Evolutionary conservation across 2,113 vertebrate species (phyloP).

Genomic region (Sceloporus undulatus): DNA sequence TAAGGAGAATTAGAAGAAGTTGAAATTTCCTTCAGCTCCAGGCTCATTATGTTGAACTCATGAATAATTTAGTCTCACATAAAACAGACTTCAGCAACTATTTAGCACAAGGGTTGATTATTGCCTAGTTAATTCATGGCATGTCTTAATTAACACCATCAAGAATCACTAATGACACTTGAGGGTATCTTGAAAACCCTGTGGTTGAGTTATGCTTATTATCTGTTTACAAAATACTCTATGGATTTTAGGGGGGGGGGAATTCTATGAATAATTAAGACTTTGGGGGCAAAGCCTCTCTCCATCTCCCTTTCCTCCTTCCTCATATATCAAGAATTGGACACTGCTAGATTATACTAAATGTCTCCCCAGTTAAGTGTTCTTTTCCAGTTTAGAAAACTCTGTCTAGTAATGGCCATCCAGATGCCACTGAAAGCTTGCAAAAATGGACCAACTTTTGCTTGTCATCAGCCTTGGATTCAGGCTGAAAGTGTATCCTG

Average conservation of each 20-base stretch:
- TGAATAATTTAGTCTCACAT: constrained; percentile 48
- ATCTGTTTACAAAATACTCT: constrained; percentile 43
- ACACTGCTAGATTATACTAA: not conserved
- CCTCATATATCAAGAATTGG: not conserved
- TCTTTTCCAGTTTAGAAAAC: too few species aligned
- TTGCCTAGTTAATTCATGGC: constrained; percentile 29
- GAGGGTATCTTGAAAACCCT: constrained; percentile 51
- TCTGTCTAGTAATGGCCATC: not conserved
- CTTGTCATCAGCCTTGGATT: not conserved
- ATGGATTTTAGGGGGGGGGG: constrained; percentile 31
- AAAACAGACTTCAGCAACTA: constrained; percentile 36
- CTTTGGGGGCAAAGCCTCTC: constrained; percentile 42
- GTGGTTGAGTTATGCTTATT: constrained; percentile 58
- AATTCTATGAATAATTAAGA: constrained; percentile 44
- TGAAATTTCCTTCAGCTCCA: constrained; percentile 41
- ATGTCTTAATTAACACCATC: constrained; percentile 61
- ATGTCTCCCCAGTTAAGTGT: too few species aligned
- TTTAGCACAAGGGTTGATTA: constrained; percentile 29
- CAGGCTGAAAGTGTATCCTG: not conserved
- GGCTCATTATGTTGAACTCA: constrained; percentile 36
- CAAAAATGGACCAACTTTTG: not conserved
- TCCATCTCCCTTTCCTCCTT: too few species aligned
- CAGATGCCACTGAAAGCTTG: not conserved
- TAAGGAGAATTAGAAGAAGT: constrained; percentile 27
- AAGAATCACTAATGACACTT: constrained; percentile 55